Conservation (phyloP, 1,140 invertebrate genomes). For the Metaphire vulgaris region DNA sequence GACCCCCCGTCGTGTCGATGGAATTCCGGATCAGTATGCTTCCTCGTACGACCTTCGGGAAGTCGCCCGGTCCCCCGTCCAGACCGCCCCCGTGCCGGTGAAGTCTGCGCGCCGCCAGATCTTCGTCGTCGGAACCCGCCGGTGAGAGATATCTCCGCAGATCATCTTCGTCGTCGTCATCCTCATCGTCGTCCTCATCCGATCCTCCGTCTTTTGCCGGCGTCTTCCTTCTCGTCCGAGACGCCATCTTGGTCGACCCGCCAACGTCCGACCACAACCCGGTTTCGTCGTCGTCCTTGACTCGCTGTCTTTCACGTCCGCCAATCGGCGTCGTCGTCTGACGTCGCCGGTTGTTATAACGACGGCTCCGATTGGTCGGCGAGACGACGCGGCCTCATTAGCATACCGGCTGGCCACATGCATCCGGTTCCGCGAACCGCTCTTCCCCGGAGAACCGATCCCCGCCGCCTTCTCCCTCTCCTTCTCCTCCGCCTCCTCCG, state of each 20-base stretch:
- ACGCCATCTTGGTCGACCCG: no score
- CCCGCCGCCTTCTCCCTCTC: not conserved
- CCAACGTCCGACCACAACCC: no score
- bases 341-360: not conserved
- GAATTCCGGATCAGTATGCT: conserved; percentile 30
- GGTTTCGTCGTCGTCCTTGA: no score
- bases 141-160: not conserved
- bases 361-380: not conserved
- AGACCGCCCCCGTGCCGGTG: no score
- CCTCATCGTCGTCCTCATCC: not conserved
- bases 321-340: no score
- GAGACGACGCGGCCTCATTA: not conserved
- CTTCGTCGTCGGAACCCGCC: not conserved
- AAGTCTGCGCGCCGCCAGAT: no score
- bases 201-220: not conserved
- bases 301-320: no score
- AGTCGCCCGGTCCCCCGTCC: not conserved
- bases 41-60: conserved; percentile 26
- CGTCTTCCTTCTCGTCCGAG: not conserved
- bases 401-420: not conserved
- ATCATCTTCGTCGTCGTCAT: not conserved
- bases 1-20: conserved; percentile 24
- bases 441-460: not conserved
- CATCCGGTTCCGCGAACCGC: no score
- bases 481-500: not conserved